phyloP scores from a whole-genome alignment of 35 echinoderm and acorn worm species.

The Ophioderma brevispina region DNA sequence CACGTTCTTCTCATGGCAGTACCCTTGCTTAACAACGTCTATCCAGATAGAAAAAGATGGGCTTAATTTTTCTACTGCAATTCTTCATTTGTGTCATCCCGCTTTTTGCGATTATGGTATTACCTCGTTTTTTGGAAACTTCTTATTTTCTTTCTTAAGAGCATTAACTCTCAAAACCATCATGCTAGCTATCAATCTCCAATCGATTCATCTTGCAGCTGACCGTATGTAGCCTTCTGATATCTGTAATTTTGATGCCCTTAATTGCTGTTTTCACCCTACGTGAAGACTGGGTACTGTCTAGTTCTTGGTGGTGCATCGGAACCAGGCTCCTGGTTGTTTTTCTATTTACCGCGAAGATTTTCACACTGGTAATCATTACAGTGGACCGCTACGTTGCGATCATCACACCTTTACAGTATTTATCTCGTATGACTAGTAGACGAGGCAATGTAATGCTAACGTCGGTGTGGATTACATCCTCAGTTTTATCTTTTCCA shows the following conservation, averaged over 20 bases:
- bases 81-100: no score
- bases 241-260: conserved; percentile 62
- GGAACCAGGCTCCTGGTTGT: conserved; percentile 36
- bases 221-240: conserved; percentile 55
- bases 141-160: no score
- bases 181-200: conserved; percentile 20
- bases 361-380: conserved; percentile 63
- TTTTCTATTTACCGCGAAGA: conserved; percentile 40
- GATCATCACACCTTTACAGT: conserved; percentile 53
- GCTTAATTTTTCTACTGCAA: no score
- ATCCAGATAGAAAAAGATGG: no score
- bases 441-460: conserved; percentile 29
- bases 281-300: conserved; percentile 30
- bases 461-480: conserved; percentile 28
- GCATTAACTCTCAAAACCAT: no score
- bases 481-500: conserved; percentile 53
- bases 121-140: no score
- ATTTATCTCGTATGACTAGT: conserved; percentile 25
- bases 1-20: no score
- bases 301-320: conserved; percentile 16
- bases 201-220: conserved; percentile 63
- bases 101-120: no score
- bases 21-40: no score
- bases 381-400: conserved; percentile 61
- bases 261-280: conserved; percentile 36